phyloP scores from a whole-genome alignment of 2,113 vertebrate genomes.

The Tyrannus savana region DNA sequence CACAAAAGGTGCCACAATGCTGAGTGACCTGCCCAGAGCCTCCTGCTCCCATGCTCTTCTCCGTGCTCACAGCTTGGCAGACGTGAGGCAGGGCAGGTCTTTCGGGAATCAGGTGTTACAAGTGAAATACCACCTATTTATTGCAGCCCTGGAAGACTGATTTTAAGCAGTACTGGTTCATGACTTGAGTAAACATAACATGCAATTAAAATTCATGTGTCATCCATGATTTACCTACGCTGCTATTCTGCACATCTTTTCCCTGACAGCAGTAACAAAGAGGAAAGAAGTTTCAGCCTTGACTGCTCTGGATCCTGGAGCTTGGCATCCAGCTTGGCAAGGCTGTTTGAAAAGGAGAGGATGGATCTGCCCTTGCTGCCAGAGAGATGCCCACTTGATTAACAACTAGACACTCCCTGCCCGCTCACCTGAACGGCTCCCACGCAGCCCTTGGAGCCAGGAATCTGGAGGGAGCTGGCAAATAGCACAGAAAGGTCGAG shows the following conservation, averaged over 20 bases:
- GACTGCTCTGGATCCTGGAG: neutral
- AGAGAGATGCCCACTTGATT: neutral
- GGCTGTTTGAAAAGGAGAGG: neutral
- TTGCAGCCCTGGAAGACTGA: neutral
- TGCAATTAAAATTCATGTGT: neutral
- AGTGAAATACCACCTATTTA: neutral
- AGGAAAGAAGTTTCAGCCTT: neutral
- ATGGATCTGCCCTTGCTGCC: neutral
- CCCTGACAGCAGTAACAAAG: neutral
- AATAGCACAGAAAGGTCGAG: neutral
- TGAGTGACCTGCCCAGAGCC: neutral
- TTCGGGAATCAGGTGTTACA: neutral
- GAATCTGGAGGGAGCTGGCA: neutral
- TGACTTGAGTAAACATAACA: neutral
- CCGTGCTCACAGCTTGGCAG: neutral
- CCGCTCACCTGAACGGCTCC: neutral
- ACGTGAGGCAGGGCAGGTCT: neutral
- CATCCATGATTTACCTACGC: neutral
- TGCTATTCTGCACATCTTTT: neutral
- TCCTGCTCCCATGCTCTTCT: neutral
- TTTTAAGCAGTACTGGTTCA: neutral
- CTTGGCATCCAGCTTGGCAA: neutral
- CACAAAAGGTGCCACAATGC: neutral
- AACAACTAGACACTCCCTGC: neutral
- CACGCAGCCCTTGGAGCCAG: neutral